Evolutionary conservation across 2,888 invertebrate species (phyloP), one percentile per base, ranked within the genome.

Genomic region (Apocheima hispidaria): DNA sequence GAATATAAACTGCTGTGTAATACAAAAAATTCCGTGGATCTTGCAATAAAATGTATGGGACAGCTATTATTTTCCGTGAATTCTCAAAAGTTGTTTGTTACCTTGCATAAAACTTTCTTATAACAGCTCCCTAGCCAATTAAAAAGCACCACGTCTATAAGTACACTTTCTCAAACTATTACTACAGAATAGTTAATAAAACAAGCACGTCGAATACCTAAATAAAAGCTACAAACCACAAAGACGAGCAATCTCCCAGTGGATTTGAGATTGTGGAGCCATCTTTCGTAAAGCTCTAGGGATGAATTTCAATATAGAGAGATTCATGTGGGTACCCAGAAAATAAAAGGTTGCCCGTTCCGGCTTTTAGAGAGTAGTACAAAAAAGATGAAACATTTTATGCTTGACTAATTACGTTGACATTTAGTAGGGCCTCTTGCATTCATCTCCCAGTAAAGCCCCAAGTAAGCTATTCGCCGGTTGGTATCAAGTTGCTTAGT

Each of bases 301-400:
- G 60, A 54, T 54, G 54, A 60, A 60, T 54, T 60, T 60, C 54
- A 60, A 60, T 60, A 54, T 60, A 43, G 14, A 46, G n/a, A 40
- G 41, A 20, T 51, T 40, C 40, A 20, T 51, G 38, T 51, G n/a
- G 20, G 40, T 26, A 50, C 21, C 12, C 36, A 35, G n/a, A 26
- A 18, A 51, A 26, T 23, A 49, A 44, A 26, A 44, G 28, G 44
- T 16, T 28, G 14, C 44, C 3, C 28, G 30, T 30, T 30, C 30
- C 30, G 30, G 20, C 12, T 46, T 46, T 20, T 18, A 20, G 12
- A 20, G 18, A 38, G 35, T 18, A 16, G 14, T 36, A 21, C 1
- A 12, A 40, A 9, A 21, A 20, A 40, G 7, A 38, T 10, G 18
- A 9, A 20, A 38, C 10, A 38, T 20, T 36, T 36, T 36, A 36